Conservation (phyloP, 1,140 invertebrate species). For the Drosophila carrolli region DNA sequence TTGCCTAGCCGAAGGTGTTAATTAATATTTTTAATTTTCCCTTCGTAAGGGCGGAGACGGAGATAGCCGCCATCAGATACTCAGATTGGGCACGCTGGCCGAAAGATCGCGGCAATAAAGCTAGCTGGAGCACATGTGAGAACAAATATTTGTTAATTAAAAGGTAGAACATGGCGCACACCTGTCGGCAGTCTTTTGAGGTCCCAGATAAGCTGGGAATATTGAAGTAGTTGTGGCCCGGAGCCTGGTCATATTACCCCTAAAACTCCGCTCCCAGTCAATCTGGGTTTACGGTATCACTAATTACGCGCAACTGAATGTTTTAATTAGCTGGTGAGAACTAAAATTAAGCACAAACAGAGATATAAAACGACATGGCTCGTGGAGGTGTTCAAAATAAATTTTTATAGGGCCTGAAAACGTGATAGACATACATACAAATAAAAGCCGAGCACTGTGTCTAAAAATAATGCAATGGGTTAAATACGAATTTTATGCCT, state of each 20-base stretch:
- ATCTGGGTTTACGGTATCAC: constrained; percentile 33
- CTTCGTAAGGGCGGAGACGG: background rate
- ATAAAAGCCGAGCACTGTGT: constrained; percentile 1
- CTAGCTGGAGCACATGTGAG: constrained; percentile 55
- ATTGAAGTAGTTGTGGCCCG: constrained; percentile 17
- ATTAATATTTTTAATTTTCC: constrained; percentile 24
- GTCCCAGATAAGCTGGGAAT: constrained; percentile 26
- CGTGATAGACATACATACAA: constrained; percentile 18
- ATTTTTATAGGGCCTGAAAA: constrained; percentile 19
- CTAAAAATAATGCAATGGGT: constrained; percentile 49
- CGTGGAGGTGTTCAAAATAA: constrained; percentile 17
- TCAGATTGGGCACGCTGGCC: constrained; percentile 21
- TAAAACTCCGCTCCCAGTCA: background rate
- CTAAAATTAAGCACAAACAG: constrained; percentile 44
- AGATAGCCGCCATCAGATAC: background rate
- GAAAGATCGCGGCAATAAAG: constrained; percentile 33
- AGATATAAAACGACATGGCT: constrained; percentile 22
- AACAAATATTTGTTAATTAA: constrained; percentile 78
- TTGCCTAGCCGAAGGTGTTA: constrained; percentile 22
- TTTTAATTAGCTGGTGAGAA: constrained; percentile 45
- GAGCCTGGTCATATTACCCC: background rate
- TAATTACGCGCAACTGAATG: constrained; percentile 44
- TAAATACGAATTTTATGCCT: constrained; percentile 31
- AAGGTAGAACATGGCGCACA: constrained; percentile 46
- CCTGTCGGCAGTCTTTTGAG: constrained; percentile 69